These are phyloP conservation scores for Microchirus variegatus DNA, from an alignment of 2,797 vertebrate species.

Conservation along the genomic window DNA sequence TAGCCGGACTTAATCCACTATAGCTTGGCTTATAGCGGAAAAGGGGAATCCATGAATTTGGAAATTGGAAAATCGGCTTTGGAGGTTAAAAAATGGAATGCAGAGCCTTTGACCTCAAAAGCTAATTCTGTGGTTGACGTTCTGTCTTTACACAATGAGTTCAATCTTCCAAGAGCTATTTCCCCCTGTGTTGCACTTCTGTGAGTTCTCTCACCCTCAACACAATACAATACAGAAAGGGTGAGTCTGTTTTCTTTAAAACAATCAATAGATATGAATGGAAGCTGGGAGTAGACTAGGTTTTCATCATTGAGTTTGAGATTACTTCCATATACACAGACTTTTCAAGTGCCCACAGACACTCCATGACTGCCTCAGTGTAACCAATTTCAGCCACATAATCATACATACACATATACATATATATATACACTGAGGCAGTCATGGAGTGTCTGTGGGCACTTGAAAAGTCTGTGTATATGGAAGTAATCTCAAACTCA, in stretches of 20 bases:
- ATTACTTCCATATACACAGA: too few relatives aligned
- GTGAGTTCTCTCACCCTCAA: neutral
- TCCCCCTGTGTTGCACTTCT: neutral
- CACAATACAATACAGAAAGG: neutral
- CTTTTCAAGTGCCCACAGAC: conserved; percentile 21
- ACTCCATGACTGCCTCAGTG: conserved; percentile 10
- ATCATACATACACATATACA: conserved; percentile 29
- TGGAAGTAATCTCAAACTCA: too few relatives aligned
- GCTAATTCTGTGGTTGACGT: conserved; percentile 2
- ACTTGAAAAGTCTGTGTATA: neutral
- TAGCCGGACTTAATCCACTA: neutral
- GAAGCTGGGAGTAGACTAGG: too few relatives aligned
- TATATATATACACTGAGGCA: conserved; percentile 28
- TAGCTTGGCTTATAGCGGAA: neutral
- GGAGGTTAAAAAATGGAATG: neutral
- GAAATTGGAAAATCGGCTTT: conserved; percentile 5
- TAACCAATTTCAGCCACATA: conserved; percentile 26
- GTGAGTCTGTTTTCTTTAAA: too few relatives aligned
- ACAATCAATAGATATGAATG: too few relatives aligned
- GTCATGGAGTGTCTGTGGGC: conserved; percentile 29
- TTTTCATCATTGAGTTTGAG: too few relatives aligned
- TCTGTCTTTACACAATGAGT: neutral
- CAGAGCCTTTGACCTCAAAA: conserved; percentile 5
- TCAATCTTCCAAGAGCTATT: conserved; percentile 2
- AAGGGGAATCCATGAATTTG: conserved; percentile 3